Base-by-base conservation (phyloP, 2,888 invertebrate species). In the Orthosia gothica region DNA sequence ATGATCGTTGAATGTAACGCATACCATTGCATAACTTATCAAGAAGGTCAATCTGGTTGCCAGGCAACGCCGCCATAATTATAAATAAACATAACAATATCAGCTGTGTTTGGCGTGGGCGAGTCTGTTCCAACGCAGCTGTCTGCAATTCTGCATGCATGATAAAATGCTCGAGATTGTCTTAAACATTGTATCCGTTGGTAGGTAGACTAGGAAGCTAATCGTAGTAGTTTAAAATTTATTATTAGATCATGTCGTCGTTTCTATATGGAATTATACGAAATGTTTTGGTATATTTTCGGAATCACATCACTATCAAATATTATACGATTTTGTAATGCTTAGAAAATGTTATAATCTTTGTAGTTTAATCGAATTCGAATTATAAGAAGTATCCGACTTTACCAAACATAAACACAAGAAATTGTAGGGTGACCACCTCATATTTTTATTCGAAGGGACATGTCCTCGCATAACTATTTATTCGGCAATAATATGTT, bases 141-240 rank as follows among this genome's bases (percentile, higher is more conserved):
- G 61, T 54, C 61, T 77, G 58, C 52, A 58, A 71, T 58, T 69
- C 40, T 58, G 40, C 23, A 52, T 49, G 70, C 67, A 50, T 59
- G 47, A 70, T 61, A 52, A 66, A 52, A 40, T 62, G 61, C 68
- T 64, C 69, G 23, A 47, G 67, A 80, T 81, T 76, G 57, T 69
- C 81, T 84, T 66, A 81, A 82, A 63, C 72, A 70, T 58, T 69
- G 40, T 81, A 59, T 84, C 84, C 84, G 62, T 69, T 71, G 32
- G 58, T 52, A 68, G 26, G 40, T 70, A 63, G 18, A 69, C n/a
- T 4, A 40, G 59, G 71, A 74, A 69, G 55, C 32, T 23, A 16
- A 50, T 64, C 40, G 7, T 40, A 40, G 40, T 40, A 40, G 13
- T 57, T 52, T 66, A 40, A 15, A 74, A 66, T 40, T 32, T n/a